Percentiles rank a stretch among this genome's conserved stretches.
phyloP scores from a whole-genome alignment of 2,113 vertebrate genomes.

The Centrocercus urophasianus region DNA sequence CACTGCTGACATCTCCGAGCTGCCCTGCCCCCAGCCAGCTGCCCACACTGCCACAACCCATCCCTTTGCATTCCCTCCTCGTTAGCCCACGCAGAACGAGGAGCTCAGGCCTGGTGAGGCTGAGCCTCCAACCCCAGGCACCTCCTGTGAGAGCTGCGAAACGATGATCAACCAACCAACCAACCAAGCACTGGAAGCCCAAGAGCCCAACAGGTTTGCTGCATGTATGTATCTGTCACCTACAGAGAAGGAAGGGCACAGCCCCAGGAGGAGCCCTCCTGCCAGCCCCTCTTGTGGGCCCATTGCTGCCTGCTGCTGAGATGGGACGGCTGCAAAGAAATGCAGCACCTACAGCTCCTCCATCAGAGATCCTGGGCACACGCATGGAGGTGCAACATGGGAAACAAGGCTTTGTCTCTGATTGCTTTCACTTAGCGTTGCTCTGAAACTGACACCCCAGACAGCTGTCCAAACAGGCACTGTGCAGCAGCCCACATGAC shows the following conservation, averaged over 20 bases:
- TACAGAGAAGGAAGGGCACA: fast-evolving
- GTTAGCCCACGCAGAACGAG: not conserved
- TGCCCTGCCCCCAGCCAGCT: not conserved
- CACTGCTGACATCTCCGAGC: constrained; percentile 1
- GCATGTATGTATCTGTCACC: not conserved
- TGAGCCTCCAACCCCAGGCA: not conserved
- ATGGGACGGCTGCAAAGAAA: not conserved
- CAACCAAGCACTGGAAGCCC: not conserved
- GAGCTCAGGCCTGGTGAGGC: not conserved
- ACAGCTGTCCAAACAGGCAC: constrained; percentile 28
- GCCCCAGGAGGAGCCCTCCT: not conserved
- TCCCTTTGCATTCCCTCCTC: not conserved
- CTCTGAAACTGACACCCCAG: not conserved
- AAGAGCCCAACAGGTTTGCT: not conserved
- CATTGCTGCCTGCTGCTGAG: no score
- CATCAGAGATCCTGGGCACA: not conserved
- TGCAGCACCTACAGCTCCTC: not conserved
- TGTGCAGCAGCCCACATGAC: not conserved
- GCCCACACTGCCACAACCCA: not conserved
- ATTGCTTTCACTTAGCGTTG: constrained; percentile 27
- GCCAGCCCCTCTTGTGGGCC: not conserved
- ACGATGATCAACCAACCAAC: no score
- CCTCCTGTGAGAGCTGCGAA: not conserved
- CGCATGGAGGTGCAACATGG: not conserved
- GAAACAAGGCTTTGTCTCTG: not conserved